Base-by-base conservation (phyloP, 2,797 vertebrate species). In the Gymnocypris eckloni region DNA sequence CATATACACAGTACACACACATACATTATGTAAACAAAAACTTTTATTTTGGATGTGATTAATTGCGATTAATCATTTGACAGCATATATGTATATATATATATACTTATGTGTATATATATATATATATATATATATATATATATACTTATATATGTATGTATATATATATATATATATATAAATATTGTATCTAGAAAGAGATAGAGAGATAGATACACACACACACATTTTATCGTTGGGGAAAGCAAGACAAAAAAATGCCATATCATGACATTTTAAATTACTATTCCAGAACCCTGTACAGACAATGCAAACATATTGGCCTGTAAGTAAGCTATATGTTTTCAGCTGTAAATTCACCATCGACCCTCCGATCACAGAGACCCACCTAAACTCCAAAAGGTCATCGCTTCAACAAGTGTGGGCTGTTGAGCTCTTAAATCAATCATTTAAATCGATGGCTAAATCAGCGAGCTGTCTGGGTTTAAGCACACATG, bases 391-490 rank as follows among this genome's bases (percentile, higher is more conserved):
- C 69, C 83, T 80, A 33, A 79, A 73, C 86, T 45, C 28, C 86
- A 87, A 76, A 86, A 72, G 83, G 28, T 86, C 86, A 59, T 90
- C 52, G 75, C 90, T 90, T 92, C 89, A 87, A 90, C 92, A 93
- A 94, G 94, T 92, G 92, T 88, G 93, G 81, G 92, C 93, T 81
- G 87, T 86, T 66, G n/a, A 75, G 88, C 92, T 94, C 92, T 91
- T 94, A 94, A 95, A 95, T 95, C 94, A 95, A 94, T 95, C 95
- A 94, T 94, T 93, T 90, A 92, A 93, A 94, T 94, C 92, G 92
- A 93, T 93, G 94, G 93, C 95, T 94, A 92, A 93, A 94, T 94
- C 92, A 94, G 91, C 69, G 87, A 90, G 92, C 92, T 88, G 93
- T 93, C 93, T 93, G 90, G 91, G 92, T 93, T 92, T 91, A 92